Evolutionary conservation across 2,113 vertebrate genomes (phyloP), one percentile per base, ranked within the genome.

Genomic region (Cryptotis parvus): DNA sequence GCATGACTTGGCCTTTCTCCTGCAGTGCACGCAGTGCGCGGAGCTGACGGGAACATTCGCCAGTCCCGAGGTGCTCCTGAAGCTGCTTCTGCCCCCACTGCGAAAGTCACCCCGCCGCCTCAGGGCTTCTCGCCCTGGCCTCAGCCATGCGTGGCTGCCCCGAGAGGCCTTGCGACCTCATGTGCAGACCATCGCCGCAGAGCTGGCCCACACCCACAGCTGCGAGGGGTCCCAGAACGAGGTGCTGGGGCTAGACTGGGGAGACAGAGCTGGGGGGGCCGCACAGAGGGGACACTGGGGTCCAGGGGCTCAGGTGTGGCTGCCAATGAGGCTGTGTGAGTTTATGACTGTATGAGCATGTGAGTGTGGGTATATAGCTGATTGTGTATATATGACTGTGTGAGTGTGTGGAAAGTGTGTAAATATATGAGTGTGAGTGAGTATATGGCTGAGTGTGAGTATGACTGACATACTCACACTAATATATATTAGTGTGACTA

Each of bases 11-110:
- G 35, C 33, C 3, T 70, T 93, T 90, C 90, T 68, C 31, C 90
- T 69, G 8, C 97, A 99, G 99, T 97, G 98, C 94, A 80, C 97
- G 78, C 98, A 97, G 92, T 98, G 98, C 0, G 99, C 99, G 1
- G 98, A 98, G 96, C 96, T 99, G 66, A 91, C 99, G 12, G 99
- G 99, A 31, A 97, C 83, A 0, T 99, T 99, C 87, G 99, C 99
- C 75, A 98, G 91, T 95, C 98, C 99, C 0, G 98, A 98, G 2
- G 99, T 99, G 37, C 98, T 98, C 14, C 96, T 99, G 96, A 99
- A 98, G 95, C 97, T 99, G 92, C 96, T 99, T 77, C 93, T 98
- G 91, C 88, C 98, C 0, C 97, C 98, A 15, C 97, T 99, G 91
- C 97, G 87, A 68, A 97, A 96, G 94, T 95, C 98, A 0, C 98